Evolutionary conservation across 2,113 vertebrate species (phyloP), one percentile per base, ranked within the genome.

Genomic region (Ammodytes marinus): DNA sequence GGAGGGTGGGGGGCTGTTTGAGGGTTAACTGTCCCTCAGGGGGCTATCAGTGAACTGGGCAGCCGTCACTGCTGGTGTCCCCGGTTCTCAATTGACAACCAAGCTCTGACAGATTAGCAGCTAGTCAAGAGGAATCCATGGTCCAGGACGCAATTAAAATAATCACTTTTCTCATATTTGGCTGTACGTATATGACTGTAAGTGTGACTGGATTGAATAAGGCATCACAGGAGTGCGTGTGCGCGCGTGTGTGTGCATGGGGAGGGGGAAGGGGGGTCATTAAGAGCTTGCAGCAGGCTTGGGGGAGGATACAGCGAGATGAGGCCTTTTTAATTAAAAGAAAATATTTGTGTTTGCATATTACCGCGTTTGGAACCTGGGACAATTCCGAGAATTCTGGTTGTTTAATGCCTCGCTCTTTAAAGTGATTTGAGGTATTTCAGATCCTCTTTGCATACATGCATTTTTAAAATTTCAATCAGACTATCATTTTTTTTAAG

Each of bases 1-100:
- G 82, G 77, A 19, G 49, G 37, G 77, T 15, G 46, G 63, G 82
- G 77, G 88, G 83, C 78, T 88, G 86, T 89, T 76, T 69, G 83
- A 92, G 92, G 94, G 93, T 94, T 95, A 95, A 94, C 93, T 92
- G 89, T 93, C 92, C 93, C 94, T 93, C 81, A 84, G 94, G 93
- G 93, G 92, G 89, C 88, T 92, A 93, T 94, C 94, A 91, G 60
- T 86, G 86, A 75, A 73, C 89, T 65, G 91, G 93, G 88, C 81
- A 91, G 91, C 91, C 89, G 49, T 93, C 90, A 65, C 87, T 91
- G 91, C 92, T 92, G 91, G 92, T 92, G 91, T 89, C 90, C 77
- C 88, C 53, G 83, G 84, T 87, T 89, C 82, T 79, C 68, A 77
- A 84, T 82, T 93, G 91, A 93, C 90, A 92, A 88, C 88, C 88